phyloP scores from a whole-genome alignment of 92 coral and sea anemone species.

The Zoanthus sociatus region DNA sequence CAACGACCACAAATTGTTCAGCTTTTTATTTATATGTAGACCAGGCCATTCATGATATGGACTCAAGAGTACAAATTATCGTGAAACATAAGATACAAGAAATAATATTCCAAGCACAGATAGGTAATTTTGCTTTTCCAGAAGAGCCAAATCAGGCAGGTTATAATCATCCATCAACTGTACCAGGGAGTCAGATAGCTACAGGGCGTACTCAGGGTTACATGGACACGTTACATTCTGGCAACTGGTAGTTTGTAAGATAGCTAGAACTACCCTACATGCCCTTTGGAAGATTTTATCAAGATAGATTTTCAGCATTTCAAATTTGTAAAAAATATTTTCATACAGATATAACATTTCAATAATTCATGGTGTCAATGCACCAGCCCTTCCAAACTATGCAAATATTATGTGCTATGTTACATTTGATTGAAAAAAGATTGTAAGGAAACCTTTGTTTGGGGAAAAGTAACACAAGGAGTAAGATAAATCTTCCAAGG shows the following conservation, averaged over 20 bases:
- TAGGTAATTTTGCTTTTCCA: constrained; percentile 32
- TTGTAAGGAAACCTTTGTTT: constrained; percentile 34
- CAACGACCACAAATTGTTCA: constrained; percentile 28
- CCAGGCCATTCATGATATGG: constrained; percentile 40
- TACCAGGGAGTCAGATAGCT: constrained; percentile 32
- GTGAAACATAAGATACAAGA: constrained; percentile 36
- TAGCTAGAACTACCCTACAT: constrained; percentile 36
- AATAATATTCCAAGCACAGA: constrained; percentile 36
- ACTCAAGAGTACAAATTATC: constrained; percentile 18
- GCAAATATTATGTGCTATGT: constrained; percentile 38
- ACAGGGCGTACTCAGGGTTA: constrained; percentile 33
- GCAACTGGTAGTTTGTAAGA: constrained; percentile 32
- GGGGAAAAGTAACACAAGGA: constrained; percentile 39
- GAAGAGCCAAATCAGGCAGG: constrained; percentile 40
- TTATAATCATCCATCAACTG: constrained; percentile 33
- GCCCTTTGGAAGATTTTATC: constrained; percentile 37
- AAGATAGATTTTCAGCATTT: constrained; percentile 36
- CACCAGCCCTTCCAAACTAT: constrained; percentile 39
- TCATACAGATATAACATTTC: constrained; percentile 33
- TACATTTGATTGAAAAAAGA: constrained; percentile 38
- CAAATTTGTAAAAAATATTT: constrained; percentile 28
- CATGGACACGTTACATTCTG: constrained; percentile 33
- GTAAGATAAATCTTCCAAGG: constrained; percentile 37
- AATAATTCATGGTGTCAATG: constrained; percentile 27
- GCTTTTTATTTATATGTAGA: constrained; percentile 36